Conservation (phyloP, 2,888 invertebrate genomes). For the Lithophane leautieri region DNA sequence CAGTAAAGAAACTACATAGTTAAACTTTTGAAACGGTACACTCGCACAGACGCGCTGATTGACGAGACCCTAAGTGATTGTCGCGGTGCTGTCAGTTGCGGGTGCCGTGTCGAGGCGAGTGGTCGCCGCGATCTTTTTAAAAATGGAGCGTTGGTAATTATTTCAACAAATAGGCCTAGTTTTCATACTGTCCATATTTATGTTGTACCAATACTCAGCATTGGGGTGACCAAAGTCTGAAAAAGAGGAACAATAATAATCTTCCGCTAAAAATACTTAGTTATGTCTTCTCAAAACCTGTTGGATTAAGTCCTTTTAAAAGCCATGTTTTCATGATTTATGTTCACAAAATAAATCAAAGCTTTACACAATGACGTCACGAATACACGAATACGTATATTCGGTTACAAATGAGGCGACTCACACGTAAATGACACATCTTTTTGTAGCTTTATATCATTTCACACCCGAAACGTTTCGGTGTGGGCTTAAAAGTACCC, state of each 20-base stretch:
- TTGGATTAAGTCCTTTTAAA: not conserved
- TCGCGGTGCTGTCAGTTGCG: too few relatives aligned
- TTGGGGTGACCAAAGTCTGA: not conserved
- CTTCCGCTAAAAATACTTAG: not conserved
- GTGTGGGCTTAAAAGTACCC: not conserved
- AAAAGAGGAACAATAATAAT: not conserved
- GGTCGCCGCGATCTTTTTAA: too few relatives aligned
- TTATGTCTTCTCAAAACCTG: not conserved
- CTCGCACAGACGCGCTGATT: too few relatives aligned
- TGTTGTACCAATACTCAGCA: too few relatives aligned
- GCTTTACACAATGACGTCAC: constrained; percentile 17
- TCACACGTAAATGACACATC: constrained; percentile 2
- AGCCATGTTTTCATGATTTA: constrained; percentile 2
- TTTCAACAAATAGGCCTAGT: too few relatives aligned
- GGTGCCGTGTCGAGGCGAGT: too few relatives aligned
- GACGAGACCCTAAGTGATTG: too few relatives aligned
- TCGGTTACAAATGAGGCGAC: not conserved
- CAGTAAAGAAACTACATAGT: too few relatives aligned
- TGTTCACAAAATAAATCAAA: constrained; percentile 22
- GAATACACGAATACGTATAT: not conserved
- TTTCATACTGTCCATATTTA: too few relatives aligned
- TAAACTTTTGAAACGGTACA: too few relatives aligned
- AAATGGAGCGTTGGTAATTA: too few relatives aligned
- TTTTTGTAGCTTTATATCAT: not conserved
- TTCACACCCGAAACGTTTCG: not conserved